phyloP scores from a whole-genome alignment of 1,140 invertebrate genomes.

The Whitmania pigra region DNA sequence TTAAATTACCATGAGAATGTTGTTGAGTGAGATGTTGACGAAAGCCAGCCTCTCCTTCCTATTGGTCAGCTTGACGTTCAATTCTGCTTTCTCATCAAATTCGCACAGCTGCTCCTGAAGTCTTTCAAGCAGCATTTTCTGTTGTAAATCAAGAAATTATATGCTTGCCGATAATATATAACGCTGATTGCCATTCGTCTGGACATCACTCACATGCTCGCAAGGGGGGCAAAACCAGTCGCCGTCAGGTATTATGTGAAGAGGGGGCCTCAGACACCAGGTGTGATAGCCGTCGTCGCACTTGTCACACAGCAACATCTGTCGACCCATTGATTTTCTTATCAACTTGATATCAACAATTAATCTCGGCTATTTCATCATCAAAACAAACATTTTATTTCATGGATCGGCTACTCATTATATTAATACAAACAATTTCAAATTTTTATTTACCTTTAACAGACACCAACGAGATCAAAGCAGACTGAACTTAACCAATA shows the following conservation, averaged over 20 bases:
- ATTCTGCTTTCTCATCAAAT: neutral
- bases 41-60: conserved; percentile 58
- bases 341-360: too few relatives aligned
- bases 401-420: too few relatives aligned
- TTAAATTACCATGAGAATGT: conserved; percentile 45
- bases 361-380: too few relatives aligned
- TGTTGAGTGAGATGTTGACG: conserved; percentile 63
- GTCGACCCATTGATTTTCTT: neutral
- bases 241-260: conserved; percentile 84
- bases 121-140: conserved; percentile 13
- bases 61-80: conserved; percentile 18
- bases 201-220: conserved; percentile 55
- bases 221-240: conserved; percentile 95
- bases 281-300: conserved; percentile 91
- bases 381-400: too few relatives aligned
- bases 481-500: neutral
- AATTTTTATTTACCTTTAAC: too few relatives aligned
- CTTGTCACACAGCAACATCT: conserved; percentile 80
- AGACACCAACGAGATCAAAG: too few relatives aligned
- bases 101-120: conserved; percentile 18
- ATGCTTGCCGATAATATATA: neutral
- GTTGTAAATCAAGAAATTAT: neutral
- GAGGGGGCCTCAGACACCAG: conserved; percentile 72
- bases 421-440: too few relatives aligned
- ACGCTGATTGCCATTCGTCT: too few relatives aligned